Evolutionary conservation across 2,888 invertebrate genomes (phyloP), one percentile per base, ranked within the genome.

Genomic region (Leucophenga montana): DNA sequence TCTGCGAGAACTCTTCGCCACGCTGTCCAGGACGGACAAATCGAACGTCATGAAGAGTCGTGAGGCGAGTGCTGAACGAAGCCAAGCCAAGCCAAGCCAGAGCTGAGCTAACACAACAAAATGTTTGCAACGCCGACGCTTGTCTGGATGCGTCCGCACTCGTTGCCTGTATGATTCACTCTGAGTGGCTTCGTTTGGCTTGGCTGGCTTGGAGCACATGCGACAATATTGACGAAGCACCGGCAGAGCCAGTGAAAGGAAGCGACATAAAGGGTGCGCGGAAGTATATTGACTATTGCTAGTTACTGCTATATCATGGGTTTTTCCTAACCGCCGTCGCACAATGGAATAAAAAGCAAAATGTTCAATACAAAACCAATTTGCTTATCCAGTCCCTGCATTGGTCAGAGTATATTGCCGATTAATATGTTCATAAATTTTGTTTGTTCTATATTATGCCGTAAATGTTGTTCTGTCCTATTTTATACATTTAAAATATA

Each of bases 151-250:
- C 67, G 75, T 73, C 77, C 73, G 75, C 73, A 75, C 72, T 71
- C 75, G 74, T 66, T 70, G 77, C 71, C 68, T 75, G 72, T 75
- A 72, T 77, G 75, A 75, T 73, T 77, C 75, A 78, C 78, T 77
- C 77, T 78, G 78, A 11, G 61, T 11, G 61, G n/a, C 39, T 61
- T 16, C 11, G 18, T 22, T 9, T 22, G 61, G 4, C 18, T 44
- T 39, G 11, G 39, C 8, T 39, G 39, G 59, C 59, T 8, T n/a
- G 39, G 11, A 39, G 11, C 20, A 44, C 18, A n/a, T 1, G 9
- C 61, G 61, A 61, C 39, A 16, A 61, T n/a, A 16, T 16, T 61
- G 9, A 13, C 50, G n/a, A 3, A 5, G 50, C 16, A 8, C 50
- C 13, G 50, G 39, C 39, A 39, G 33, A 33, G 8, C 8, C 50